A percentile compares a stretch with the other conserved stretches of the same genome.
phyloP scores from a whole-genome alignment of 2,797 vertebrate genomes.

The Synaphobranchus kaupii region DNA sequence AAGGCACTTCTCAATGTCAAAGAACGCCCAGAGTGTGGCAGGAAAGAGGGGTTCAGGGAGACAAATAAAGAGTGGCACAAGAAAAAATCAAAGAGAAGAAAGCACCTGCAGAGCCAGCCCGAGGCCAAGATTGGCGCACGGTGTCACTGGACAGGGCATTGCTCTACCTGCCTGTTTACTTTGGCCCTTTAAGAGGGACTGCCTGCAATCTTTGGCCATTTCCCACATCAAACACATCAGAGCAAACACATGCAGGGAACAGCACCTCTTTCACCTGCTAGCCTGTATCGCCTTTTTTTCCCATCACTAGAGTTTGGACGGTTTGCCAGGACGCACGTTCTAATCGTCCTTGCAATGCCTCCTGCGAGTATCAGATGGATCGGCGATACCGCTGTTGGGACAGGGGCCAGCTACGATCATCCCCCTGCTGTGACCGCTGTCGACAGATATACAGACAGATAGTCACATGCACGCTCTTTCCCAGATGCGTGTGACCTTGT shows the following conservation, averaged over 20 bases:
- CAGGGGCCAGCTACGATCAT: background rate
- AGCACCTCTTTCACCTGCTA: background rate
- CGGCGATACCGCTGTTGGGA: background rate
- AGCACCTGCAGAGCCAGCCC: background rate
- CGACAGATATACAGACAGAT: slow-evolving; percentile 21
- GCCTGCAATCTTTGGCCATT: background rate
- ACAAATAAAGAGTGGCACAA: slow-evolving; percentile 38
- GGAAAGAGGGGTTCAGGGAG: slow-evolving; percentile 32
- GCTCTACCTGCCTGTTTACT: background rate
- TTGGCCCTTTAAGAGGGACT: background rate
- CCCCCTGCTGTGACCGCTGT: background rate
- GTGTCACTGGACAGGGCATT: background rate
- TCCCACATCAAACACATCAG: background rate
- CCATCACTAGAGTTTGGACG: slow-evolving; percentile 22
- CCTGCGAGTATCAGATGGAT: slow-evolving; percentile 32
- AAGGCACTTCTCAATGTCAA: slow-evolving; percentile 44
- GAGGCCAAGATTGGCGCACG: background rate
- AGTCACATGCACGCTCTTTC: background rate
- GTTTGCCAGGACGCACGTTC: slow-evolving; percentile 39
- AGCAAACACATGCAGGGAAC: background rate
- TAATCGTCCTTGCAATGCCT: slow-evolving; percentile 47
- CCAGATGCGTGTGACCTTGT: slow-evolving; percentile 40
- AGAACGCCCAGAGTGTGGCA: slow-evolving; percentile 37
- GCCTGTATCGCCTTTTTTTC: background rate
- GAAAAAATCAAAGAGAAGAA: background rate